Conservation (phyloP, 2,797 vertebrate species). For the Poecilia gillii region DNA sequence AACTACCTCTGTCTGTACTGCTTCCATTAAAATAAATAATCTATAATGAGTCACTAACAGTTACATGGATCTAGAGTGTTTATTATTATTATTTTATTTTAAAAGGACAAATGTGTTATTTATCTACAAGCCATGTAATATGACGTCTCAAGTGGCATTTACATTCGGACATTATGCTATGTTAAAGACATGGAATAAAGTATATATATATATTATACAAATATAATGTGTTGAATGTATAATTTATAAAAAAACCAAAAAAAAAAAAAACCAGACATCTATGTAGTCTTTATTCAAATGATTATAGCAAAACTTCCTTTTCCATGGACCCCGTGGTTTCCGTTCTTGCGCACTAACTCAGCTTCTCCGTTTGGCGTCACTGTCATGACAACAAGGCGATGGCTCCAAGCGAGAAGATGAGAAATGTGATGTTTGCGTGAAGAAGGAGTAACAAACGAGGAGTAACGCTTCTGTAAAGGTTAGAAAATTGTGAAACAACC, state of each 20-base stretch:
- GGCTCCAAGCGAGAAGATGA: slow-evolving; percentile 53
- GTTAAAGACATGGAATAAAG: not conserved
- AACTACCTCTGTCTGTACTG: not conserved
- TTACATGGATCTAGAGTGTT: too few relatives aligned
- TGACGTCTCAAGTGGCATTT: not conserved
- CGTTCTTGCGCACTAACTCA: slow-evolving; percentile 59
- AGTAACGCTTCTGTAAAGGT: slow-evolving; percentile 36
- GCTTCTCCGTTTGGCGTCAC: slow-evolving; percentile 66
- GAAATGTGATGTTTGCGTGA: slow-evolving; percentile 66
- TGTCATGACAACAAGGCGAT: slow-evolving; percentile 84
- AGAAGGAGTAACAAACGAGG: slow-evolving; percentile 14
- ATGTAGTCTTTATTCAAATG: not conserved
- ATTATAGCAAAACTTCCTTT: slow-evolving; percentile 38
- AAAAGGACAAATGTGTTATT: too few relatives aligned
- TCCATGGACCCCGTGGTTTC: slow-evolving; percentile 44
- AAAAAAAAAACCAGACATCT: not conserved
- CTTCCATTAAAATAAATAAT: too few relatives aligned
- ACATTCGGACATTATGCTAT: not conserved
- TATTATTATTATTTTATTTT: too few relatives aligned
- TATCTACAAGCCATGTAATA: not conserved
- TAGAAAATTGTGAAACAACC: not conserved
- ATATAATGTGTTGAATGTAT: not conserved
- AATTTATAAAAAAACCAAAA: not conserved
- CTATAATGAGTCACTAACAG: too few relatives aligned
- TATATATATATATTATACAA: not conserved